Conservation (phyloP, 2,797 vertebrate species). For the Galago senegalensis region DNA sequence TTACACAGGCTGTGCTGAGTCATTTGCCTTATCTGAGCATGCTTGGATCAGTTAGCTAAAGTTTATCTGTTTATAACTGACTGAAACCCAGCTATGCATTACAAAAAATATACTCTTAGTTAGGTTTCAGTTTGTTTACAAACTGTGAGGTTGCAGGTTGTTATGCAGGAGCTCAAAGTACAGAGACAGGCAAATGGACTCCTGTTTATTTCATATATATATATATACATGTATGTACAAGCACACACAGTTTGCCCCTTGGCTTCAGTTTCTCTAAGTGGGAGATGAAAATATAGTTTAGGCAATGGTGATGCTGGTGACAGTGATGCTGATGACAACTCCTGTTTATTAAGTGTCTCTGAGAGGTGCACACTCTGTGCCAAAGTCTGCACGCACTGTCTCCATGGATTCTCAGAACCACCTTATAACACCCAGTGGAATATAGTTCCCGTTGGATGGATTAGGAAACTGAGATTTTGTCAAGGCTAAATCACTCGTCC, state of each 20-base stretch:
- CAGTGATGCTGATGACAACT: background rate
- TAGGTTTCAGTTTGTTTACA: background rate
- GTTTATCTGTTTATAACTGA: background rate
- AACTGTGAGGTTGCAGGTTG: too few species aligned
- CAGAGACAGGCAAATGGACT: background rate
- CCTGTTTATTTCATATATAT: background rate
- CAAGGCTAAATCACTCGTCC: background rate
- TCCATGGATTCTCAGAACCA: background rate
- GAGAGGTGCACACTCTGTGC: rapidly evolving
- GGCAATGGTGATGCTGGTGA: background rate
- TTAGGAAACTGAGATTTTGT: background rate
- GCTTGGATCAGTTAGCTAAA: background rate
- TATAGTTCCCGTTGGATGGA: background rate
- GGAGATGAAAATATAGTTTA: background rate
- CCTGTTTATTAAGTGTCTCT: background rate
- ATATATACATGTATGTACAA: background rate
- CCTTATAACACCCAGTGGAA: background rate
- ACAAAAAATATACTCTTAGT: background rate
- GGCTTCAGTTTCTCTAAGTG: background rate
- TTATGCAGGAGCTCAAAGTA: background rate
- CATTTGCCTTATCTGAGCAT: background rate
- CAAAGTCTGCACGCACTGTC: background rate
- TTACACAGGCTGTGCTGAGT: too few species aligned
- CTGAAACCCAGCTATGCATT: background rate
- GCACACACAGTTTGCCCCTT: background rate